Evolutionary conservation across 2,888 invertebrate genomes (phyloP).

Genomic region (Anthoptus insignis): DNA sequence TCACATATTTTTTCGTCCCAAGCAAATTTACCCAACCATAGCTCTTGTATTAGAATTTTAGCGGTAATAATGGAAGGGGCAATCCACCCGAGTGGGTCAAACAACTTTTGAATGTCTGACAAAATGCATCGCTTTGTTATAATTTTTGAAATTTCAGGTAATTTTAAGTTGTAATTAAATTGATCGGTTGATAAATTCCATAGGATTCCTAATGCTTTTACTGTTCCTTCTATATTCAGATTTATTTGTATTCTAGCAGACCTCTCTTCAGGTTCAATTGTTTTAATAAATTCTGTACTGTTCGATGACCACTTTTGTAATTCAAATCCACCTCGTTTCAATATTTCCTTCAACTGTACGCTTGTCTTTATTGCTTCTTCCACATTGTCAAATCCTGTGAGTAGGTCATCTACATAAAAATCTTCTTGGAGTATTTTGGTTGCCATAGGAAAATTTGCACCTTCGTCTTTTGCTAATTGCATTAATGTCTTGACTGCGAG

Average conservation of each 20-base stretch:
- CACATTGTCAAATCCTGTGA: no score
- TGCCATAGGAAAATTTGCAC: no score
- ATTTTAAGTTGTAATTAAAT: background rate
- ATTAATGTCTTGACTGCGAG: no score
- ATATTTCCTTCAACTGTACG: no score
- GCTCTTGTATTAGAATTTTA: conserved; percentile 46
- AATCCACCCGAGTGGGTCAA: conserved; percentile 49
- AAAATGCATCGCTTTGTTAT: conserved; percentile 47
- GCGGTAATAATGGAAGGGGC: conserved; percentile 43
- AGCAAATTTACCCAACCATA: conserved; percentile 41
- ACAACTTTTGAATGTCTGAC: conserved; percentile 45
- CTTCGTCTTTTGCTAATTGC: no score
- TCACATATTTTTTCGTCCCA: conserved; percentile 38
- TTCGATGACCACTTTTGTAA: conserved; percentile 46
- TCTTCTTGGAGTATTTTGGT: no score
- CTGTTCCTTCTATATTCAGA: background rate
- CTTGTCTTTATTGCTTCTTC: no score
- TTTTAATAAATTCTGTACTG: conserved; percentile 24
- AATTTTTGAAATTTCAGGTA: conserved; percentile 12
- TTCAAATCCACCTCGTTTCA: conserved; percentile 36
- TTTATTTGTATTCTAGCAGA: background rate
- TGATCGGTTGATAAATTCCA: background rate
- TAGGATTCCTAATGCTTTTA: background rate
- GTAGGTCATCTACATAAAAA: no score
- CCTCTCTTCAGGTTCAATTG: background rate